Percentiles rank a stretch among this genome's conserved stretches.
These are phyloP conservation scores for Eretmochelys imbricata DNA, from an alignment of 2,113 vertebrate genomes.

Conservation along the genomic window DNA sequence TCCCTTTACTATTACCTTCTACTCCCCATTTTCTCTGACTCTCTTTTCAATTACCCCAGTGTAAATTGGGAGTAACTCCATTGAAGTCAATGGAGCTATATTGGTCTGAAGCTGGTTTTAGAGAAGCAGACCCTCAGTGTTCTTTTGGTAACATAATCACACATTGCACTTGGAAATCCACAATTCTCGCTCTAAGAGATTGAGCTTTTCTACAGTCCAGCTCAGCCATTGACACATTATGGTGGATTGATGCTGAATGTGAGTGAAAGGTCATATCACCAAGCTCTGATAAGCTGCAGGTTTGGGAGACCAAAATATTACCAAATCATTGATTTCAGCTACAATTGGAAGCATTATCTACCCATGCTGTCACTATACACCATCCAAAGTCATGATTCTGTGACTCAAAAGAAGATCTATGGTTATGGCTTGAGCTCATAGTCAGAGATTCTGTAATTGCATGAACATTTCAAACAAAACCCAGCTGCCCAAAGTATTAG, in stretches of 20 bases:
- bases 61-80: neutral
- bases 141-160: neutral
- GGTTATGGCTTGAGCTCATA: neutral
- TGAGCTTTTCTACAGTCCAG: neutral
- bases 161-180: neutral
- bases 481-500: neutral
- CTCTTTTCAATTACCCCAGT: neutral
- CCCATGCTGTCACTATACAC: neutral
- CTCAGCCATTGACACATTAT: accelerated
- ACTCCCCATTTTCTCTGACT: neutral
- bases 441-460: neutral
- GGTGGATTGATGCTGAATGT: neutral
- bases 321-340: neutral
- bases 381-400: neutral
- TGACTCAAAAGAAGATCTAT: neutral
- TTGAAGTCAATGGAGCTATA: accelerated
- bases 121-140: neutral
- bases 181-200: neutral
- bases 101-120: accelerated
- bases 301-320: neutral
- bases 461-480: neutral
- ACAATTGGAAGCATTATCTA: neutral
- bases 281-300: accelerated
- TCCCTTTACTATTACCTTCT: neutral
- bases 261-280: accelerated